Conservation (phyloP, 2,888 invertebrate species). For the Chromoteleia sp. region DNA sequence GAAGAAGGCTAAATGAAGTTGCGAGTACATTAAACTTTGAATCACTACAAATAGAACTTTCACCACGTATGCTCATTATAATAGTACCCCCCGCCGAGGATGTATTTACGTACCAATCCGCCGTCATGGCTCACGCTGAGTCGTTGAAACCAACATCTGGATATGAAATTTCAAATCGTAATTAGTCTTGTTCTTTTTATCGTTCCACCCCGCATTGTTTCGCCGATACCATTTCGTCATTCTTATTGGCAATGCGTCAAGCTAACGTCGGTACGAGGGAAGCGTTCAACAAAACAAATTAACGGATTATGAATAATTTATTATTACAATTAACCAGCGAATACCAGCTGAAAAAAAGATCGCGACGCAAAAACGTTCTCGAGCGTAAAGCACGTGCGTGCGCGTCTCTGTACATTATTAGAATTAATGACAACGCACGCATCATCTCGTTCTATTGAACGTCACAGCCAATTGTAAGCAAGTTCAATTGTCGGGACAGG, state of each 20-base stretch:
- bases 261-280: too few species aligned
- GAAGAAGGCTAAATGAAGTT: conserved; percentile 80
- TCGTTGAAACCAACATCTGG: conserved; percentile 83
- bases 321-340: too few species aligned
- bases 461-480: conserved; percentile 75
- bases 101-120: conserved; percentile 84
- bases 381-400: conserved; percentile 81
- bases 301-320: too few species aligned
- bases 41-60: conserved; percentile 85
- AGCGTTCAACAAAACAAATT: conserved; percentile 11
- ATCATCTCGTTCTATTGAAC: conserved; percentile 76
- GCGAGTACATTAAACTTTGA: conserved; percentile 84
- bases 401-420: conserved; percentile 83
- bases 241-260: conserved; percentile 39
- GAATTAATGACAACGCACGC: conserved; percentile 83
- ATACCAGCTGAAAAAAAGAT: too few species aligned
- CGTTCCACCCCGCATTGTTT: conserved; percentile 51
- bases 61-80: conserved; percentile 84
- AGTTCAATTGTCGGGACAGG: conserved; percentile 69
- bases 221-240: conserved; percentile 34
- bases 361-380: conserved; percentile 73
- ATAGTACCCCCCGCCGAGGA: conserved; percentile 84
- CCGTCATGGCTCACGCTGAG: conserved; percentile 83
- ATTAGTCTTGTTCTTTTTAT: conserved; percentile 66
- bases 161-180: conserved; percentile 75